Percentiles rank a stretch among this genome's conserved stretches.
Conservation (phyloP, 1,140 invertebrate species). For the Paralvinella palmiformis region DNA sequence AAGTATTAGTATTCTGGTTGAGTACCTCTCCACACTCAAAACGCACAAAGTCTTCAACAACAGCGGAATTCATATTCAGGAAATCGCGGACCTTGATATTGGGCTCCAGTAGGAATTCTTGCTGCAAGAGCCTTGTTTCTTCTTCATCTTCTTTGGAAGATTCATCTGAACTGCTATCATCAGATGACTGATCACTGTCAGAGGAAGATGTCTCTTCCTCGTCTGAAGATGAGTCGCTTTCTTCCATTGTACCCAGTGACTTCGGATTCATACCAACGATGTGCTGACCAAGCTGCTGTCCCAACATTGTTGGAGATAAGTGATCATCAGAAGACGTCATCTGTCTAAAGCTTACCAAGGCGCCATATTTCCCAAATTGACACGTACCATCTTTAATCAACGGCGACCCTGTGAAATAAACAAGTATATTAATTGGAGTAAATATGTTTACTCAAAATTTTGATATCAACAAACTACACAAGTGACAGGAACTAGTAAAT, state of each 20-base stretch:
- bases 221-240: conserved; percentile 45
- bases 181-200: conserved; percentile 17
- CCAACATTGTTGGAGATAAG: conserved; percentile 54
- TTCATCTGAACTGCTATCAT: conserved; percentile 60
- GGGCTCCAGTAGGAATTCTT: conserved; percentile 81
- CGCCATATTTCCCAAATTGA: conserved; percentile 72
- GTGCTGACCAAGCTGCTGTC: conserved; percentile 77
- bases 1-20: conserved; percentile 8
- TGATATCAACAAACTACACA: background rate
- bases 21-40: conserved; percentile 68
- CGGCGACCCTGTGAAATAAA: background rate
- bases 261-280: conserved; percentile 83
- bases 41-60: conserved; percentile 74
- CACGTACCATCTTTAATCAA: conserved; percentile 19
- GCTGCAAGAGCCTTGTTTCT: conserved; percentile 65
- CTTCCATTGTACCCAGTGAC: conserved; percentile 64
- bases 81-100: conserved; percentile 67
- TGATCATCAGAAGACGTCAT: conserved; percentile 9
- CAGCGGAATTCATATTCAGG: conserved; percentile 60
- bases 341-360: conserved; percentile 63
- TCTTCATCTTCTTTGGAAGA: conserved; percentile 52
- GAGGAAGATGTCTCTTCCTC: conserved; percentile 3
- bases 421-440: no score
- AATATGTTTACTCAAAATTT: background rate
- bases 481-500: no score